Percentiles rank a stretch among this genome's conserved stretches.
Evolutionary conservation across 2,797 vertebrate species (phyloP).

Genomic region (Pantherophis vulpinus): DNA sequence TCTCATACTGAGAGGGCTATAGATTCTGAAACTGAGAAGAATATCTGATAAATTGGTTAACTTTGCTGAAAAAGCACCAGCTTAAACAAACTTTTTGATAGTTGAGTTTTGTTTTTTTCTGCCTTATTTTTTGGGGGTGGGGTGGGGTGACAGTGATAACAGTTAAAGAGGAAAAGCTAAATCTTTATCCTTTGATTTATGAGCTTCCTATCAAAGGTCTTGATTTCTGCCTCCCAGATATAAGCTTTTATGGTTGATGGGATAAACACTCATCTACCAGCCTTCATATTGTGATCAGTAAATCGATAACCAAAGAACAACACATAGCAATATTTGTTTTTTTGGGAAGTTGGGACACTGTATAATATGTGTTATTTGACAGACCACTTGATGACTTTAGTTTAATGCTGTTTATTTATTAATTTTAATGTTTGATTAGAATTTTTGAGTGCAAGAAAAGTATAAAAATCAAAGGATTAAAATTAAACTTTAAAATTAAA

Average conservation of each 20-base stretch:
- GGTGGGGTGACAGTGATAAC: neutral
- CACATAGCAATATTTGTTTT: neutral
- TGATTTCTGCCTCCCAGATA: accelerated
- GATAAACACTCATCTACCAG: neutral
- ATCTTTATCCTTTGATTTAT: accelerated
- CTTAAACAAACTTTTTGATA: accelerated
- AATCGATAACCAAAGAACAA: neutral
- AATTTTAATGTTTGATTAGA: neutral
- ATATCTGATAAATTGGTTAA: neutral
- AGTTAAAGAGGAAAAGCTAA: neutral
- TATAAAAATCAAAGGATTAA: neutral
- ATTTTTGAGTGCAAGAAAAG: neutral
- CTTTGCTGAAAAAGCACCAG: neutral
- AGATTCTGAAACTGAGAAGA: neutral
- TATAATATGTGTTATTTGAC: neutral
- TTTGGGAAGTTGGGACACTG: neutral
- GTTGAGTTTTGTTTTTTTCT: neutral
- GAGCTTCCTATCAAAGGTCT: neutral
- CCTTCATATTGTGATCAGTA: neutral
- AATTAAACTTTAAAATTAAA: too few species aligned
- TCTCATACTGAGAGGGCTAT: neutral
- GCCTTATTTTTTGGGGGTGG: neutral
- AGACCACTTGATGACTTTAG: neutral
- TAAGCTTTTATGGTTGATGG: neutral
- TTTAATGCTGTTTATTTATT: neutral